A percentile compares a stretch with the other conserved stretches of the same genome.
phyloP scores from a whole-genome alignment of 2,797 vertebrate genomes.

The Epinephelus malabaricus region DNA sequence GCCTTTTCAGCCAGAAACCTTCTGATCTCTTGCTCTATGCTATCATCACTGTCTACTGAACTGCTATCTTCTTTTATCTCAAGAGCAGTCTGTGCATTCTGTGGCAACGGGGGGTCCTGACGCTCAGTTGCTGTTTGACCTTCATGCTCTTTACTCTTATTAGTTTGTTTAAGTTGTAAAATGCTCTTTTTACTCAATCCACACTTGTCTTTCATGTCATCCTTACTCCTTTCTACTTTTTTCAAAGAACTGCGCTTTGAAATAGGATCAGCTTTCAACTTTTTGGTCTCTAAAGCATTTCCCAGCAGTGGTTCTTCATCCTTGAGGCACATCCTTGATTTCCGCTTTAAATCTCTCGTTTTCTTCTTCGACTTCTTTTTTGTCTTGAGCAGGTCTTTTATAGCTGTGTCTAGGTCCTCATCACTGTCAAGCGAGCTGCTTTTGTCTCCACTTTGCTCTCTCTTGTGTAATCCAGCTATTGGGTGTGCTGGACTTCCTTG shows the following conservation, averaged over 20 bases:
- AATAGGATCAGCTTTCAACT: conserved; percentile 62
- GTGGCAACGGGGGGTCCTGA: conserved; percentile 5
- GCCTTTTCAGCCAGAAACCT: conserved; percentile 96
- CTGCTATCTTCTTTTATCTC: conserved; percentile 89
- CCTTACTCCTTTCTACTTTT: conserved; percentile 60
- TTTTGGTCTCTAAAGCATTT: conserved; percentile 75
- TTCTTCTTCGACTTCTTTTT: conserved; percentile 93
- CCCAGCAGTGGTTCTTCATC: conserved; percentile 75
- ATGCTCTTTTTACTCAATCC: conserved; percentile 55
- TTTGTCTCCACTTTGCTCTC: conserved; percentile 88
- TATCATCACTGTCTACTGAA: conserved; percentile 94
- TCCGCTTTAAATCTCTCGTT: conserved; percentile 85
- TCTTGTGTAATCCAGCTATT: conserved; percentile 43
- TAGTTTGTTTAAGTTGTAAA: conserved; percentile 46
- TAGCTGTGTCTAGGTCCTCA: conserved; percentile 95
- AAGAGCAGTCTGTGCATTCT: conserved; percentile 21
- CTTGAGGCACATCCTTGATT: conserved; percentile 84
- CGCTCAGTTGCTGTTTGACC: conserved; percentile 39
- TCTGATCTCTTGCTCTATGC: conserved; percentile 95
- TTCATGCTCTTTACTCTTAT: conserved; percentile 45
- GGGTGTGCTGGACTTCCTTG: conserved; percentile 46
- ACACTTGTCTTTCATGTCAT: conserved; percentile 48
- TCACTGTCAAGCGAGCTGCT: conserved; percentile 98
- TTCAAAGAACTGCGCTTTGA: conserved; percentile 75
- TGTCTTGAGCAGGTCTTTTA: conserved; percentile 94